Evolutionary conservation across 53 echinoderm and acorn worm species (phyloP).

Genomic region (Crossaster papposus): DNA sequence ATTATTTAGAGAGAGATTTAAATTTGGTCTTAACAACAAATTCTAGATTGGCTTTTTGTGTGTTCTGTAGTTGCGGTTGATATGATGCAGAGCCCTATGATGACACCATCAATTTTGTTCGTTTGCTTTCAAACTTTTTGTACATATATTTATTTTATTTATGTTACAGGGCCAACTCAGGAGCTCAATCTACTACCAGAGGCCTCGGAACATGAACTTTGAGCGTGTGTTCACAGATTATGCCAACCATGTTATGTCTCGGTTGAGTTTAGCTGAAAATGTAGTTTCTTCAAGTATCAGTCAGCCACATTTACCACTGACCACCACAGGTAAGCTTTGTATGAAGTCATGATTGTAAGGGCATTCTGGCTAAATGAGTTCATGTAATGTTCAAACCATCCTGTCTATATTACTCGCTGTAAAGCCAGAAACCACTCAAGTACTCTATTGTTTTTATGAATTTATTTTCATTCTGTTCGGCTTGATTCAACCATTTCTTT

Average conservation of each 20-base stretch:
- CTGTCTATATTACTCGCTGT: neutral
- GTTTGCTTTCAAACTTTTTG: neutral
- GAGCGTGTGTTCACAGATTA: conserved; percentile 57
- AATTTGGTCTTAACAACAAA: too few relatives aligned
- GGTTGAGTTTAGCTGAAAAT: conserved; percentile 47
- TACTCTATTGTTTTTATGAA: neutral
- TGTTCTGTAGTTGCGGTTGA: too few relatives aligned
- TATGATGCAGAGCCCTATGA: neutral
- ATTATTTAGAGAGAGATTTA: too few relatives aligned
- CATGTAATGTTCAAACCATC: too few relatives aligned
- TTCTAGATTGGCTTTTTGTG: too few relatives aligned
- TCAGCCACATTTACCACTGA: conserved; percentile 1
- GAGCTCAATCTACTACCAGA: conserved; percentile 82
- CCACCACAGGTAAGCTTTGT: neutral
- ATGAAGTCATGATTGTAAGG: neutral
- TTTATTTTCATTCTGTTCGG: neutral
- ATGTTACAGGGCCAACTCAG: conserved; percentile 48
- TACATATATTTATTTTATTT: neutral
- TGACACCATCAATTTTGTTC: neutral
- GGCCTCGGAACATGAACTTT: conserved; percentile 24
- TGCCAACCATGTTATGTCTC: conserved; percentile 52
- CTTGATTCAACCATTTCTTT: neutral
- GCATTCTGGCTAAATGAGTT: too few relatives aligned
- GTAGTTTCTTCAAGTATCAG: neutral
- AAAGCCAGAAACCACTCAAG: neutral